phyloP scores from a whole-genome alignment of 1,140 invertebrate genomes.

The Calliphora vicina region DNA sequence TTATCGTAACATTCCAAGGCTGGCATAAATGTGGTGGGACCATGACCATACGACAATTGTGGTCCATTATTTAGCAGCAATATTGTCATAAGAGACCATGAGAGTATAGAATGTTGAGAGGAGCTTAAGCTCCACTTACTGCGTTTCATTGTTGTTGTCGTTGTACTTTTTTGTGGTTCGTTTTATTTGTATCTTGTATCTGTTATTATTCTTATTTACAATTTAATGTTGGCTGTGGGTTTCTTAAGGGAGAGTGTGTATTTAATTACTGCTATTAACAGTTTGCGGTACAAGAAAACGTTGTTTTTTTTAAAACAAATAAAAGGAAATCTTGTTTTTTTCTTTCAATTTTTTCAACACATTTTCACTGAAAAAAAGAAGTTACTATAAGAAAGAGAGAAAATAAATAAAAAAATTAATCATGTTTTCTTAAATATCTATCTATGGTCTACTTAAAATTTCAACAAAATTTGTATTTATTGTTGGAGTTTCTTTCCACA shows the following conservation, averaged over 20 bases:
- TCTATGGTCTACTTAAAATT: background rate
- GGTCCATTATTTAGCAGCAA: conserved; percentile 32
- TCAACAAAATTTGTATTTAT: background rate
- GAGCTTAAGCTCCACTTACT: conserved; percentile 53
- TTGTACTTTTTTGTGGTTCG: background rate
- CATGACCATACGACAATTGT: conserved; percentile 33
- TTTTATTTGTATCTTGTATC: background rate
- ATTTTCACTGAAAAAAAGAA: background rate
- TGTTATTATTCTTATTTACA: background rate
- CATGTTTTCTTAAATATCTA: too few relatives aligned
- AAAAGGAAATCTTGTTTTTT: background rate
- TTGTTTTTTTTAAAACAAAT: background rate
- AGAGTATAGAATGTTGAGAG: conserved; percentile 38
- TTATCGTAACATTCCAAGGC: conserved; percentile 61
- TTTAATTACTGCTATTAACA: background rate
- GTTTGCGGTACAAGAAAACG: background rate
- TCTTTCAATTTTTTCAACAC: background rate
- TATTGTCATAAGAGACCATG: conserved; percentile 6
- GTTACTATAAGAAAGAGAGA: background rate
- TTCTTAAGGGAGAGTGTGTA: background rate
- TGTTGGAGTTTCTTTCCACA: background rate
- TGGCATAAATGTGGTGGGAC: conserved; percentile 53
- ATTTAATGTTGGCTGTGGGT: background rate
- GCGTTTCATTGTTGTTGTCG: conserved; percentile 48
- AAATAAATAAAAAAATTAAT: background rate